Base-by-base conservation (phyloP, 2,797 vertebrate species). In the Cyprinodon diabolis region DNA sequence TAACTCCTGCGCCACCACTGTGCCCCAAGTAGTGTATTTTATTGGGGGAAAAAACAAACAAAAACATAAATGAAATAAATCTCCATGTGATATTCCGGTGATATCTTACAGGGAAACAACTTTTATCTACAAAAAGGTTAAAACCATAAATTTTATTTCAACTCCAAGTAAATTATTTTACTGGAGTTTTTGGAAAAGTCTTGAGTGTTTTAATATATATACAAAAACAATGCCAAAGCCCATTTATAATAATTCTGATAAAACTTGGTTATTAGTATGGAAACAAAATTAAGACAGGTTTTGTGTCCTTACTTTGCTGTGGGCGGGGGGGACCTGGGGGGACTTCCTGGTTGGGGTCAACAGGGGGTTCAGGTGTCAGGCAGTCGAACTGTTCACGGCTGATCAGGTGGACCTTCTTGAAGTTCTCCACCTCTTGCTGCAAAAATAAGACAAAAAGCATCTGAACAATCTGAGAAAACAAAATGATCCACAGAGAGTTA, bases 341-440 rank as follows among this genome's bases (percentile, higher is more conserved):
- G 21, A 99, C 98, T 86, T 98, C 97, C 89, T 99, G 98, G 86
- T 99, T 98, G 79, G 97, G 98, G 92, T 99, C 98, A 52, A 99
- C 95, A 0, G 98, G 98, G 0, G 98, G 97, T 75, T 99, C 98
- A 0, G 98, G 98, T 23, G 98, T 98, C 93, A 99, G 91, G 57
- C 97, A 98, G 87, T 98, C 96, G n/a, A 99, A 99, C 93, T 99
- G 89, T 82, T 99, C 98, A 19, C 97, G 94, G 88, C 94, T 99
- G 93, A 99, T 99, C 95, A 99, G 96, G 75, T 99, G 98, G 84
- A 99, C 97, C 86, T 99, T 99, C 94, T 99, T 99, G 92, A 99
- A 99, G 94, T 99, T 99, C 95, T 99, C 98, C 67, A 99, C 98
- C 90, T 99, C 98, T 97, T 98, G 98, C 98, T 99, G 93, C 78